Conservation (phyloP, 2,113 vertebrate species). For the Cinclus cinclus region DNA sequence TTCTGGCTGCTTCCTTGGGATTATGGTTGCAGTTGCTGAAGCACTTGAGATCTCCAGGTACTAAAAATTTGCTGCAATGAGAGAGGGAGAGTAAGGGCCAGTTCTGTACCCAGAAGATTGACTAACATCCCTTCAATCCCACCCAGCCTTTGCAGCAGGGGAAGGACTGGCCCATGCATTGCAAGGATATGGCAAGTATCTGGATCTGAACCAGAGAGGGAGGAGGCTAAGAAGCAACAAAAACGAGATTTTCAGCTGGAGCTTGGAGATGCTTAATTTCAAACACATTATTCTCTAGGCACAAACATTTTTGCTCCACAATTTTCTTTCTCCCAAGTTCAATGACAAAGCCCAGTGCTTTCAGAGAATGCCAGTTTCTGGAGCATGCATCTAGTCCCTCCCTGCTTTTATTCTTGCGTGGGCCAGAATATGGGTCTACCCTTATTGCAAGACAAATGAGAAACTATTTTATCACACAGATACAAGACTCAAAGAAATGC, state of each 20-base stretch:
- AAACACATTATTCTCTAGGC: background rate
- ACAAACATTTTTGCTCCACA: background rate
- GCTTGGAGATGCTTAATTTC: background rate
- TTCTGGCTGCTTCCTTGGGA: background rate
- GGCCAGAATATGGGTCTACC: background rate
- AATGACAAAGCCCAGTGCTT: background rate
- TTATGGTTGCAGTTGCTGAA: background rate
- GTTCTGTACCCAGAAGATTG: background rate
- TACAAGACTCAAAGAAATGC: background rate
- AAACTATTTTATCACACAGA: background rate
- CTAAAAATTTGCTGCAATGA: background rate
- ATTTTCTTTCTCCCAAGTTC: background rate
- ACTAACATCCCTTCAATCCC: background rate
- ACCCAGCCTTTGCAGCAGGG: background rate
- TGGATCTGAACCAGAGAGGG: background rate
- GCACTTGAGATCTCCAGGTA: background rate
- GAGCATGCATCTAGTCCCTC: background rate
- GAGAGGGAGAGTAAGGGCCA: background rate
- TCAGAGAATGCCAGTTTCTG: background rate
- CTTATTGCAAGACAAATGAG: background rate
- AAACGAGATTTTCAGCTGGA: background rate
- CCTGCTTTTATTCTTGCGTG: background rate
- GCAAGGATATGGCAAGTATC: background rate
- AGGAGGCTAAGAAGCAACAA: background rate
- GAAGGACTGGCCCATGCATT: rapidly evolving